Conservation (phyloP, 1,140 invertebrate genomes). For the Brachionus koreanus region DNA sequence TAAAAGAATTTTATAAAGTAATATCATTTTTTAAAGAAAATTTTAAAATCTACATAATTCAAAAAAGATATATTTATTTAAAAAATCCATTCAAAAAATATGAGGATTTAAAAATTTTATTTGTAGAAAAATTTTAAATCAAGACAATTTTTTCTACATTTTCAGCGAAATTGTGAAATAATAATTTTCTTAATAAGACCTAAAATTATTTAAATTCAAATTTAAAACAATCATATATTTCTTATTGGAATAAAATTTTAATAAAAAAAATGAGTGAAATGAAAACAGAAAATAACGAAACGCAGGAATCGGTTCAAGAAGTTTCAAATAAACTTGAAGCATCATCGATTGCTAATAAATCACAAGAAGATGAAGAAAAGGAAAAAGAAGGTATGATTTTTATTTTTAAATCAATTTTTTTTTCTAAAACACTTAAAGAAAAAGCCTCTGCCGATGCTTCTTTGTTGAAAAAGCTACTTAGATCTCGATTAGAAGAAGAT, state of each 20-base stretch:
- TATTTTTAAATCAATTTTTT: not conserved
- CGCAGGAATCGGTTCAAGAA: not conserved
- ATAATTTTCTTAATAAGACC: not conserved
- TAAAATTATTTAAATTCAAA: constrained; percentile 1
- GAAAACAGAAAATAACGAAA: not conserved
- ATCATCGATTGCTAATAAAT: not conserved
- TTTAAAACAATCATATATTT: not conserved
- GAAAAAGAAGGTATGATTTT: not conserved
- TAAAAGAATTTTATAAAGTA: too few species aligned
- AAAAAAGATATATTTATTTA: too few species aligned
- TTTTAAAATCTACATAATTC: too few species aligned
- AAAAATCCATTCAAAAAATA: too few species aligned
- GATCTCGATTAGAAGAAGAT: constrained; percentile 77
- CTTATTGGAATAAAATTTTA: not conserved
- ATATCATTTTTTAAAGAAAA: too few species aligned
- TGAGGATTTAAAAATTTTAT: too few species aligned
- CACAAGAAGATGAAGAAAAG: not conserved
- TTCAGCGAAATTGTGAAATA: not conserved
- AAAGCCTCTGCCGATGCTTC: constrained; percentile 70
- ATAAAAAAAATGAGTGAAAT: constrained; percentile 16
- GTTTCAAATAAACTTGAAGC: not conserved
- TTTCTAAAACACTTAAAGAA: not conserved
- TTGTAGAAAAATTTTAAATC: too few species aligned
- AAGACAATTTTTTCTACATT: not conserved
- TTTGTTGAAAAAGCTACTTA: constrained; percentile 80